phyloP scores from a whole-genome alignment of 2,113 vertebrate genomes.

The Urocolius indicus region DNA sequence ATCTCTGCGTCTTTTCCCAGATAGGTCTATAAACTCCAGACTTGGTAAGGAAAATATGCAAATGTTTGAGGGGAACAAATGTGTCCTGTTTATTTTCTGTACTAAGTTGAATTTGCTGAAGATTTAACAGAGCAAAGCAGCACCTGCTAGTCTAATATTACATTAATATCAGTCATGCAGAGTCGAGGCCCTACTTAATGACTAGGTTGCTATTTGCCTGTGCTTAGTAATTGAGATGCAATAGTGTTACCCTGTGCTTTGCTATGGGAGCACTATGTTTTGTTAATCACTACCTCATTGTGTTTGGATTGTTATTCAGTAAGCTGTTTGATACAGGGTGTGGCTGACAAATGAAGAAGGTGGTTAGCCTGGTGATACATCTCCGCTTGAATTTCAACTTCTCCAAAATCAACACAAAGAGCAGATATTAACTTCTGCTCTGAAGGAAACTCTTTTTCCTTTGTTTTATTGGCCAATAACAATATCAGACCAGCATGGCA shows the following conservation, averaged over 20 bases:
- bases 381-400: background rate
- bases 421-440: background rate
- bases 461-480: background rate
- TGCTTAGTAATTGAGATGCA: background rate
- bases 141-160: conserved; percentile 40
- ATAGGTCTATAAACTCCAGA: background rate
- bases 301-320: background rate
- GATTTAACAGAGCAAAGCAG: conserved; percentile 16
- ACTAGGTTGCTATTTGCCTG: background rate
- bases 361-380: background rate
- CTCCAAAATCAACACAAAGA: background rate
- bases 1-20: background rate
- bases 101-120: conserved; percentile 36
- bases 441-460: background rate
- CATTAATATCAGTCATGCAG: background rate
- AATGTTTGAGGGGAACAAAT: background rate
- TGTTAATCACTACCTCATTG: conserved; percentile 1
- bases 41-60: background rate
- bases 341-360: background rate
- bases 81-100: background rate
- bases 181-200: background rate
- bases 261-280: background rate
- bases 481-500: background rate
- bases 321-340: background rate
- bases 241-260: background rate